Base-by-base conservation (phyloP, 2,113 vertebrate species). In the Trachemys scripta region DNA sequence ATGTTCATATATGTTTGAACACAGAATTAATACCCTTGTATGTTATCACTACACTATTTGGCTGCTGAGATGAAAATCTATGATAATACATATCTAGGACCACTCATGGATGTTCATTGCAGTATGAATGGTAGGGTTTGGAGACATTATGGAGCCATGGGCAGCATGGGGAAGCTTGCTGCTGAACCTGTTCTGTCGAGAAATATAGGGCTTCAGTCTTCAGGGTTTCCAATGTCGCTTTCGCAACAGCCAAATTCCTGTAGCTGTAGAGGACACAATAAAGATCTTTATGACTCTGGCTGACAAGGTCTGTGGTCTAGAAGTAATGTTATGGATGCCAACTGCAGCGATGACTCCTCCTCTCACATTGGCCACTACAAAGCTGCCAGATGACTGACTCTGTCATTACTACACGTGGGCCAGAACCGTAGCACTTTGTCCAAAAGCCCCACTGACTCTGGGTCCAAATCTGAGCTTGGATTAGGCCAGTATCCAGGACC, bases 1-100 rank as follows among this genome's bases (percentile, higher is more conserved):
- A 54, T 1, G 47, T 59, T 2, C 3, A 0, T 42, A 24, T 4
- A 5, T 1, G 49, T 53, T 0, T 3, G 19, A 29, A 2, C 0
- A 50, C 42, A 51, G 56, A 38, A 10, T 0, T 8, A 24, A 5
- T 78, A 38, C 4, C n/a, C 19, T 78, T 78, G 38, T 25, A 47
- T 45, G 10, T 47, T 78, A 27, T 29, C 75, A 47, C 11, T 78
- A 25, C 24, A 29, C 42, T 78, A 45, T 47, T 29, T 78, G 42
- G 11, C 75, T 47, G 25, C 13, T 45, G 24, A 2, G 0, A 10
- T 42, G 62, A 4, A 5, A 0, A 1, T 11, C 1, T 6, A 31
- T 47, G 10, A 4, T 45, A 13, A 76, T 76, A 11, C 38, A 12
- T 19, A 12, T 42, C 19, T 45, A 38, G 42, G 75, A 13, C 10